A percentile compares a stretch with the other conserved stretches of the same genome.
Conservation (phyloP, 2,888 invertebrate species). For the Aleiodes alternator region DNA sequence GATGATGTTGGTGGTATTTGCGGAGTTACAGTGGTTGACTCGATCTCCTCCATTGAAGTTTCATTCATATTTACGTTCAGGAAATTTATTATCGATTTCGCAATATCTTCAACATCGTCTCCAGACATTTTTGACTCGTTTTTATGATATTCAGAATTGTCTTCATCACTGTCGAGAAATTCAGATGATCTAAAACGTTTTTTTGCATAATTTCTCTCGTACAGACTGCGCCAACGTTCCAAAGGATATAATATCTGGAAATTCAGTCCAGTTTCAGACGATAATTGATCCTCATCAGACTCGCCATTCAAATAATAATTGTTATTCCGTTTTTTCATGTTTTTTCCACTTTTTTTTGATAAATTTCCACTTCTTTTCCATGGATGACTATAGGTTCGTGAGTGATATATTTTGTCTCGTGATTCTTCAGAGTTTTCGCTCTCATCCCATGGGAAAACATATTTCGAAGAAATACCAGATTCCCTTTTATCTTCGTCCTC, state of each 20-base stretch:
- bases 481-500: constrained; percentile 46
- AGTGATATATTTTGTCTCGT: constrained; percentile 45
- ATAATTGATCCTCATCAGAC: constrained; percentile 54
- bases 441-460: constrained; percentile 67
- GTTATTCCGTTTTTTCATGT: constrained; percentile 41
- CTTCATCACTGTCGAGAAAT: constrained; percentile 54
- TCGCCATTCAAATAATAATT: constrained; percentile 53
- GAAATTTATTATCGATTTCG: background rate
- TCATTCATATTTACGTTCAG: background rate
- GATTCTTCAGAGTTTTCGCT: constrained; percentile 53
- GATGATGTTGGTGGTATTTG: constrained; percentile 53
- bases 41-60: no score
- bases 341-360: constrained; percentile 23
- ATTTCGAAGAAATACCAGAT: constrained; percentile 53
- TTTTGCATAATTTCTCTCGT: constrained; percentile 39
- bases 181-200: constrained; percentile 42
- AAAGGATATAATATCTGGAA: constrained; percentile 56
- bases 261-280: constrained; percentile 37
- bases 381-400: constrained; percentile 68
- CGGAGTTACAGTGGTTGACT: constrained; percentile 29
- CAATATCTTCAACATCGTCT: background rate
- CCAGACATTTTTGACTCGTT: background rate
- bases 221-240: constrained; percentile 55
- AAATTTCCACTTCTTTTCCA: constrained; percentile 70
- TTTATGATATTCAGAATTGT: constrained; percentile 57